phyloP scores from a whole-genome alignment of 2,888 invertebrate species.

The Peribatodes rhomboidaria region DNA sequence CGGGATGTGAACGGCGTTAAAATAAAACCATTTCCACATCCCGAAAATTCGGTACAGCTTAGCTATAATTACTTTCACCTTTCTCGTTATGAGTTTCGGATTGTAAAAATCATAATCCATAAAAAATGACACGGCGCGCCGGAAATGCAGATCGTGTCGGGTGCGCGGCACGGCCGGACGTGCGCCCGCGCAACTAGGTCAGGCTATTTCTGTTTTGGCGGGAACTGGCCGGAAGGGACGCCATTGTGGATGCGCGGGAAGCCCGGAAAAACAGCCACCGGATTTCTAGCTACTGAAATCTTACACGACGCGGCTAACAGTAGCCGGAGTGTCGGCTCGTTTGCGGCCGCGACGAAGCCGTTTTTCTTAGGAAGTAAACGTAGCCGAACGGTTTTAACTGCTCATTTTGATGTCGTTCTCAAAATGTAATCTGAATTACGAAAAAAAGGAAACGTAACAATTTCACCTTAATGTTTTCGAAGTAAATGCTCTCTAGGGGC shows the following conservation, averaged over 20 bases:
- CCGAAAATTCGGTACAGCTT: constrained; percentile 47
- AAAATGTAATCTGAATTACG: constrained; percentile 61
- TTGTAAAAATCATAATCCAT: constrained; percentile 77
- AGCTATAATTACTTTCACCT: constrained; percentile 58
- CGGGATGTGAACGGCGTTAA: constrained; percentile 46
- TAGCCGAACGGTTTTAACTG: constrained; percentile 62
- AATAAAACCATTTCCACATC: constrained; percentile 45
- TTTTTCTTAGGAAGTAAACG: constrained; percentile 74
- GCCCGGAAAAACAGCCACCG: constrained; percentile 83
- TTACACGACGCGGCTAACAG: constrained; percentile 69
- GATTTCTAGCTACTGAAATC: constrained; percentile 84
- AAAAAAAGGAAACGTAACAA: constrained; percentile 63
- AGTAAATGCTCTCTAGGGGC: constrained; percentile 55
- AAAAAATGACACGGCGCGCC: constrained; percentile 81
- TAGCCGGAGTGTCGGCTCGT: constrained; percentile 66
- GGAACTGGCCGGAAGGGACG: constrained; percentile 85
- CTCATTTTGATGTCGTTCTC: constrained; percentile 64
- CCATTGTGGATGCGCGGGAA: constrained; percentile 85
- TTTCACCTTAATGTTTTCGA: constrained; percentile 59
- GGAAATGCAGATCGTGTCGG: constrained; percentile 82
- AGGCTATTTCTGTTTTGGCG: constrained; percentile 86
- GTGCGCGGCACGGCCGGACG: constrained; percentile 73
- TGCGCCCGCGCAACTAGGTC: constrained; percentile 82
- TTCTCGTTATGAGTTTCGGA: constrained; percentile 58
- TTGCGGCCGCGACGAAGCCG: constrained; percentile 57